Evolutionary conservation across 2,113 vertebrate species (phyloP), one percentile per base, ranked within the genome.

Genomic region (Clinocottus analis): DNA sequence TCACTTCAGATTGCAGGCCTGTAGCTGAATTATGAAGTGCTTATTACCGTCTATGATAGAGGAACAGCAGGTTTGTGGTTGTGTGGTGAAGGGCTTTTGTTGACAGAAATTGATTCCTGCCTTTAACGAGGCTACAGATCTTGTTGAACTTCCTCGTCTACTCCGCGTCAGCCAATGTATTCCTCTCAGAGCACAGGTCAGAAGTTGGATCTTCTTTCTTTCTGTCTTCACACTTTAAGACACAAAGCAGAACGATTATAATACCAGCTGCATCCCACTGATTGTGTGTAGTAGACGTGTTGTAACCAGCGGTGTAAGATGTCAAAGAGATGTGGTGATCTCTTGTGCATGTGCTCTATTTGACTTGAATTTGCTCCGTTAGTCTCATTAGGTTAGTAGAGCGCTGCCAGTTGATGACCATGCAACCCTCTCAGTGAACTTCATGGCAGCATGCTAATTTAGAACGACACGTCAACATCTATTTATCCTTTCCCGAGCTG

Each of bases 21-120:
- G 58, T 79, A 75, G 64, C 41, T 85, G 87, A 91, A 89, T 87
- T 75, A 73, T 51, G 51, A 83, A 84, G 75, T 71, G 65, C 67
- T 74, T 87, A 86, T 91, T 88, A 87, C 67, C 2, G 37, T 47
- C 43, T 73, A 31, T 29, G 72, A 79, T 65, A 37, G 55, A 81
- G 77, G 66, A 79, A 71, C 75, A 73, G 79, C 72, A 88, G 82
- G 76, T 77, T 68, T 74, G 78, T 45, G 85, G 84, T 35, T 3
- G 56, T 49, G 75, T 49, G 77, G 67, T 79, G 13, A 14, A 75
- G 16, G 72, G 35, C 23, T 2, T 73, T 83, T 91, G 75, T 85
- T 86, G 80, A 87, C 77, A 83, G 79, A 83, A 55, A 78, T 27
- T 39, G n/a, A 80, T 68, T 81, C 60, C 49, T 83, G 69, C 49